phyloP scores from a whole-genome alignment of 2,888 invertebrate species.

The Limnephilus marmoratus region DNA sequence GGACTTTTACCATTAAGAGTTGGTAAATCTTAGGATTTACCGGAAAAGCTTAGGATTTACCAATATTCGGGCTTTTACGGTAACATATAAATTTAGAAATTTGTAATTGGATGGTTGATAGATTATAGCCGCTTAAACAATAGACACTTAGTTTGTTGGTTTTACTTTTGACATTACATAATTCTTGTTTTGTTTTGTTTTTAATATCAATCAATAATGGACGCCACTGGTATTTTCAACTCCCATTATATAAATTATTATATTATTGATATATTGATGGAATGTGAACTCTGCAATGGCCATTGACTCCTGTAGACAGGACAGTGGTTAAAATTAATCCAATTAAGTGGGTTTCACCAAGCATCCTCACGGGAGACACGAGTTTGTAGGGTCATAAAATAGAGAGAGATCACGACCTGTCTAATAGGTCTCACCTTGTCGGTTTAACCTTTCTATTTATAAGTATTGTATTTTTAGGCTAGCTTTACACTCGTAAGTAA shows the following conservation, averaged over 20 bases:
- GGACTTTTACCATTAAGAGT: no score
- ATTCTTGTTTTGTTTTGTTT: no score
- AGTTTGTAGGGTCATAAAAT: slow-evolving; percentile 6
- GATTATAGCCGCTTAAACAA: no score
- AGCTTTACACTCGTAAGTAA: no score
- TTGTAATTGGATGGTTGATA: no score
- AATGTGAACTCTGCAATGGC: not conserved
- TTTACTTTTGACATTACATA: no score
- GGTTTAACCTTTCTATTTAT: not conserved
- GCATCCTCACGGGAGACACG: not conserved
- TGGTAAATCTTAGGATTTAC: no score
- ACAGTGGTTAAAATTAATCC: not conserved
- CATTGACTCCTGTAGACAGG: not conserved
- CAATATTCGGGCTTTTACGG: no score
- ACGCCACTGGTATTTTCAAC: not conserved
- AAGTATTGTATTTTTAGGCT: not conserved
- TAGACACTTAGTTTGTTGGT: no score
- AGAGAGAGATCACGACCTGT: slow-evolving; percentile 4
- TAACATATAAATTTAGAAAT: no score
- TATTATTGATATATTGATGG: not conserved
- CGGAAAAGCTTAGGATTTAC: no score
- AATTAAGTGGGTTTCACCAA: not conserved
- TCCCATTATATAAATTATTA: not conserved
- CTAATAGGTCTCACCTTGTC: not conserved
- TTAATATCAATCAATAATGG: no score